Percentiles rank a stretch among this genome's conserved stretches.
These are phyloP conservation scores for Anguilla pacifica DNA, from an alignment of 2,797 vertebrate genomes.

Conservation along the genomic window DNA sequence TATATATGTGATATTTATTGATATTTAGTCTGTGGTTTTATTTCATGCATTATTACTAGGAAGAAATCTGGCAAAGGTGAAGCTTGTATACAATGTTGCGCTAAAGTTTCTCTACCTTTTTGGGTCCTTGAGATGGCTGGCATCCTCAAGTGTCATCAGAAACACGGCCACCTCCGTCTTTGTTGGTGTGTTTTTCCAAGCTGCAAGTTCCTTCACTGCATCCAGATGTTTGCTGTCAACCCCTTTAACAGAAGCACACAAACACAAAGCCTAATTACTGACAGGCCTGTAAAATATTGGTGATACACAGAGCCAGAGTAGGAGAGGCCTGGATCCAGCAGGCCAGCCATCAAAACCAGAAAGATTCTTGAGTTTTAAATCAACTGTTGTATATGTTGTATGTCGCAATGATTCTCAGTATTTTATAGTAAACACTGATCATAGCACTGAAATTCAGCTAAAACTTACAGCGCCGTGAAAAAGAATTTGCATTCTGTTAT, in stretches of 20 bases:
- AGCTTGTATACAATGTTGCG: neutral
- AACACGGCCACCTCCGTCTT: constrained; percentile 7
- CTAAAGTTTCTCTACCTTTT: constrained; percentile 17
- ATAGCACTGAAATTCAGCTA: too few species aligned
- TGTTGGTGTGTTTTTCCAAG: constrained; percentile 5
- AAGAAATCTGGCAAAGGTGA: too few species aligned
- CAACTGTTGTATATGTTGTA: neutral
- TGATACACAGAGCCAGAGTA: too few species aligned
- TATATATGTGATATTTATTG: too few species aligned
- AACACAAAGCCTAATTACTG: neutral
- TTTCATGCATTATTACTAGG: too few species aligned
- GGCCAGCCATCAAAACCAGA: neutral
- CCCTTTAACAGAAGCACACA: constrained; percentile 13
- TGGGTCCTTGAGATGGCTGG: constrained; percentile 13
- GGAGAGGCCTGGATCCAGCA: neutral
- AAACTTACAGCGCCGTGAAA: too few species aligned
- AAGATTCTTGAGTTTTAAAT: neutral
- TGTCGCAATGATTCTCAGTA: neutral
- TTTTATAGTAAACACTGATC: too few species aligned
- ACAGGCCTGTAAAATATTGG: neutral
- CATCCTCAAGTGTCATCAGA: constrained; percentile 20
- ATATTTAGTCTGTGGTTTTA: too few species aligned
- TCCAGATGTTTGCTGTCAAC: constrained; percentile 33
- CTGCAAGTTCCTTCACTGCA: constrained; percentile 35
- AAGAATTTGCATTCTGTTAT: too few species aligned